phyloP scores from a whole-genome alignment of 2,888 invertebrate genomes.

The Abscondita cerata region DNA sequence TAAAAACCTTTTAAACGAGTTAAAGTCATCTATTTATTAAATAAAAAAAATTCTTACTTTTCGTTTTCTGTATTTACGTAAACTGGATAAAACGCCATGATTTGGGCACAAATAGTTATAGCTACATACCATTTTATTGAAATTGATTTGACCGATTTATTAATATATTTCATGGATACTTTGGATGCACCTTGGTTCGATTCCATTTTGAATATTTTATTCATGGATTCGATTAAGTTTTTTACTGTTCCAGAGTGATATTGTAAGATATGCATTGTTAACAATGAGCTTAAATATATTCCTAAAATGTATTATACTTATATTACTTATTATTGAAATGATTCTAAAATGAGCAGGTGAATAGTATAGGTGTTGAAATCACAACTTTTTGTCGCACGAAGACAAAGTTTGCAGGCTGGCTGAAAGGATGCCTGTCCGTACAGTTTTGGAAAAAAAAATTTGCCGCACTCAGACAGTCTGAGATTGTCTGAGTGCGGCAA shows the following conservation, averaged over 20 bases:
- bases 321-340: no score
- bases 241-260: neutral
- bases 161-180: slow-evolving; percentile 10
- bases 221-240: slow-evolving; percentile 11
- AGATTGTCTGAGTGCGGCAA: neutral
- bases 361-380: no score
- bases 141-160: slow-evolving; percentile 5
- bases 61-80: neutral
- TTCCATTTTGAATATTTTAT: slow-evolving; percentile 5
- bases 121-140: slow-evolving; percentile 15
- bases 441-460: neutral
- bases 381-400: no score
- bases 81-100: slow-evolving; percentile 15
- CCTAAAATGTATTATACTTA: slow-evolving; percentile 1
- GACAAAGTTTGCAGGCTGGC: no score
- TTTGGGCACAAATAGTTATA: slow-evolving; percentile 16
- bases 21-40: neutral
- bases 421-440: no score
- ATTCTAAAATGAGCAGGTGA: no score
- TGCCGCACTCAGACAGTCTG: neutral
- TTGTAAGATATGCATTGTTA: slow-evolving; percentile 17
- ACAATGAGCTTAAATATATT: slow-evolving; percentile 11
- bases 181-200: neutral
- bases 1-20: slow-evolving; percentile 1
- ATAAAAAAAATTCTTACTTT: slow-evolving; percentile 16